Evolutionary conservation across 2,888 invertebrate species (phyloP).

Genomic region (Tryphoninae sp.): DNA sequence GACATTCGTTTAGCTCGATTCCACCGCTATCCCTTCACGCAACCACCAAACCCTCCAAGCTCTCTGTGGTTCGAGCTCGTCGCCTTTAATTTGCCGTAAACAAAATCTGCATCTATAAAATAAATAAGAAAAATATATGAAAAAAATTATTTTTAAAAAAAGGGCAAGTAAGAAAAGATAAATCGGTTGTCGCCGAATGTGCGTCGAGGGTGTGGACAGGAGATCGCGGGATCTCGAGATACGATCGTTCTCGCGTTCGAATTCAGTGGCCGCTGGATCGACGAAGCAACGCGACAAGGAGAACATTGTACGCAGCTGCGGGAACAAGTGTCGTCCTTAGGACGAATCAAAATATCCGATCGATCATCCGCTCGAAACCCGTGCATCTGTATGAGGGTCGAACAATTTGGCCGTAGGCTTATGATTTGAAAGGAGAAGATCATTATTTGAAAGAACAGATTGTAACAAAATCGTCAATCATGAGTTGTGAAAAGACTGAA

Average conservation of each 20-base stretch:
- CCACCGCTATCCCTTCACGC: conserved; percentile 20
- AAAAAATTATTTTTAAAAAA: neutral
- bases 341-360: neutral
- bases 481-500: conserved; percentile 61
- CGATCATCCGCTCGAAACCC: neutral
- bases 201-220: conserved; percentile 5
- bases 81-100: neutral
- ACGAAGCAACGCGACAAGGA: conserved; percentile 4
- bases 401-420: neutral
- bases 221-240: conserved; percentile 33
- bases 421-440: too few relatives aligned
- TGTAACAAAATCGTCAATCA: conserved; percentile 28
- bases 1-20: conserved; percentile 59
- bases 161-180: neutral
- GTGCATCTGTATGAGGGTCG: neutral
- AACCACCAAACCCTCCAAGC: conserved; percentile 16
- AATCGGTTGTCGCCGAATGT: conserved; percentile 35
- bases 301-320: conserved; percentile 11
- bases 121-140: neutral
- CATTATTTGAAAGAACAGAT: too few relatives aligned
- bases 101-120: neutral
- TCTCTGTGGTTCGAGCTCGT: conserved; percentile 9
- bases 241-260: neutral
- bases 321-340: conserved; percentile 29
- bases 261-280: conserved; percentile 18